These are phyloP conservation scores for Abramis brama DNA, from an alignment of 2,113 vertebrate species.

Conservation along the genomic window DNA sequence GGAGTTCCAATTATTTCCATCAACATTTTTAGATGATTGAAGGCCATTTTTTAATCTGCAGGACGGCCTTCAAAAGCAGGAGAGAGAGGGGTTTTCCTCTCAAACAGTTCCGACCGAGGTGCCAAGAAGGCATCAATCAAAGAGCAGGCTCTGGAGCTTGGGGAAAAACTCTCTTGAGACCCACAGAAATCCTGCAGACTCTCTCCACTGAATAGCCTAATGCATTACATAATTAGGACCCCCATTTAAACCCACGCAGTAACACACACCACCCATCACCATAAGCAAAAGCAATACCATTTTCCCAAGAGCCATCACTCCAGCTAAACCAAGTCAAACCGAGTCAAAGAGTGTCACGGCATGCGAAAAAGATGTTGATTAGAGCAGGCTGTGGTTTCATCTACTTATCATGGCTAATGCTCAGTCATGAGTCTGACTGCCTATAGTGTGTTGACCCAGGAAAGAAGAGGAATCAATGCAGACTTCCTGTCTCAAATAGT, in stretches of 20 bases:
- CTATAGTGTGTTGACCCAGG: slow-evolving; percentile 35
- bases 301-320: not conserved
- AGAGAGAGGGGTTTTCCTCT: slow-evolving; percentile 15
- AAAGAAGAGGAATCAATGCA: slow-evolving; percentile 49
- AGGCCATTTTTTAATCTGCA: not conserved
- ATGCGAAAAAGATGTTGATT: slow-evolving; percentile 4
- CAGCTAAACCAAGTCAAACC: not conserved
- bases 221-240: slow-evolving; percentile 37
- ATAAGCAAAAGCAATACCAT: not conserved
- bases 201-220: slow-evolving; percentile 42
- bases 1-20: not conserved
- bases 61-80: slow-evolving; percentile 8
- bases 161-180: slow-evolving; percentile 35
- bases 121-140: slow-evolving; percentile 51
- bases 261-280: slow-evolving; percentile 11
- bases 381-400: slow-evolving; percentile 37
- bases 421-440: slow-evolving; percentile 19
- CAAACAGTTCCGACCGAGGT: slow-evolving; percentile 3
- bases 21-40: not conserved
- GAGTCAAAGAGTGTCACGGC: not conserved
- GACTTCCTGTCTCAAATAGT: slow-evolving; percentile 14
- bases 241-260: slow-evolving; percentile 6
- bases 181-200: slow-evolving; percentile 15
- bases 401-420: not conserved
- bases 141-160: not conserved